A percentile compares a stretch with the other conserved stretches of the same genome.
Conservation (phyloP, 2,888 invertebrate species). For the Hololepta plana region DNA sequence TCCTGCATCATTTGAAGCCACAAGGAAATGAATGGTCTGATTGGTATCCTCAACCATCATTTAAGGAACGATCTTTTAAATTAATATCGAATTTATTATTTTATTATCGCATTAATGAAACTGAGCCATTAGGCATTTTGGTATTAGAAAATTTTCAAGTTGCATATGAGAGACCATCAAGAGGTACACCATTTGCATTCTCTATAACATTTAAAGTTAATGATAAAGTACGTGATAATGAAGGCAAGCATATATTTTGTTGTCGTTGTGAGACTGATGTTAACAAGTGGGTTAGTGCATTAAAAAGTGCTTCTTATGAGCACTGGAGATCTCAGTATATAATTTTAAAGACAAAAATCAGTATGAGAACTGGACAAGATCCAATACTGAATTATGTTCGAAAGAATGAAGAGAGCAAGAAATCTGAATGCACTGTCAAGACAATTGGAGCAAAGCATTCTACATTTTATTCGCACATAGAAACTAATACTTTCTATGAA, state of each 20-base stretch:
- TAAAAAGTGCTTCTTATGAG: slow-evolving; percentile 53
- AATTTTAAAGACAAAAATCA: slow-evolving; percentile 46
- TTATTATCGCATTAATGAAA: slow-evolving; percentile 53
- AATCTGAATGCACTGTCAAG: too few relatives aligned
- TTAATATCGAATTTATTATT: slow-evolving; percentile 55
- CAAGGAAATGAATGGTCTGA: slow-evolving; percentile 33
- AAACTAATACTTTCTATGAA: too few relatives aligned
- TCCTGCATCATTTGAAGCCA: slow-evolving; percentile 49
- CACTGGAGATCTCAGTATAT: slow-evolving; percentile 44
- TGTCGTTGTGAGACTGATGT: slow-evolving; percentile 51
- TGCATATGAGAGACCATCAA: slow-evolving; percentile 46
- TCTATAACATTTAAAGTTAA: slow-evolving; percentile 43
- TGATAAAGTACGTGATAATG: slow-evolving; percentile 33
- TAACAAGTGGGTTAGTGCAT: slow-evolving; percentile 46
- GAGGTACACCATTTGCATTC: slow-evolving; percentile 52
- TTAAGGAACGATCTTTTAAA: slow-evolving; percentile 63
- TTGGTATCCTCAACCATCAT: slow-evolving; percentile 28
- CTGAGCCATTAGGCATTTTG: slow-evolving; percentile 50
- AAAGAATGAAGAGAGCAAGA: slow-evolving; percentile 15
- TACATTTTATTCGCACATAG: slow-evolving; percentile 22
- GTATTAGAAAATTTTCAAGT: slow-evolving; percentile 53
- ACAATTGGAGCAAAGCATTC: slow-evolving; percentile 19
- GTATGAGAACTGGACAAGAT: slow-evolving; percentile 46
- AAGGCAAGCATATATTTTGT: slow-evolving; percentile 43
- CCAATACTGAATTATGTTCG: slow-evolving; percentile 22